phyloP scores from a whole-genome alignment of 2,888 invertebrate genomes.

The Orthosia cruda region DNA sequence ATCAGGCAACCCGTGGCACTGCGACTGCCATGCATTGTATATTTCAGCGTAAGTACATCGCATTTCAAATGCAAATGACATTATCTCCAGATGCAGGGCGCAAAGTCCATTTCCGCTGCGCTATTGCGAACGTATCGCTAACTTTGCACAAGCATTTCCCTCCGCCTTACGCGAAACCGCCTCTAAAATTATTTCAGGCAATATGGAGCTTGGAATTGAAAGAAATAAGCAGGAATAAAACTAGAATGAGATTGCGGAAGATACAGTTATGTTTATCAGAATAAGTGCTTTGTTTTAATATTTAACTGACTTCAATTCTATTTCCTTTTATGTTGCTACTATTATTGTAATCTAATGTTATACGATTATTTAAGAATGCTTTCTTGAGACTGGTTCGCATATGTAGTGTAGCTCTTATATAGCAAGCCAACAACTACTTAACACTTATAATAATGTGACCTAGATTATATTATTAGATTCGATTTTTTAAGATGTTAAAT shows the following conservation, averaged over 20 bases:
- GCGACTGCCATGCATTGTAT: constrained; percentile 95
- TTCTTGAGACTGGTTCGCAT: background rate
- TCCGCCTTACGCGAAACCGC: constrained; percentile 33
- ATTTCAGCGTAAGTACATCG: constrained; percentile 92
- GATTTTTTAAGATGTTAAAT: background rate
- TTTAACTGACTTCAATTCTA: background rate
- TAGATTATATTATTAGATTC: background rate
- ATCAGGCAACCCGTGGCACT: constrained; percentile 96
- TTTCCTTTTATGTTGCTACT: constrained; percentile 2
- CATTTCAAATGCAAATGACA: constrained; percentile 57
- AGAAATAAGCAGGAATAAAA: constrained; percentile 36
- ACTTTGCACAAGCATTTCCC: constrained; percentile 42
- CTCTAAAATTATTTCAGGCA: constrained; percentile 46
- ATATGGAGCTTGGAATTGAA: constrained; percentile 53
- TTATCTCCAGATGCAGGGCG: constrained; percentile 59
- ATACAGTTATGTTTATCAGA: constrained; percentile 1
- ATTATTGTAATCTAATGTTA: constrained; percentile 17
- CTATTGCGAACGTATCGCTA: constrained; percentile 46
- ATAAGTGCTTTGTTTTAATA: constrained; percentile 19
- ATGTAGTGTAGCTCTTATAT: background rate
- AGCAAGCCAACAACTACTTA: background rate
- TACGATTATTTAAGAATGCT: background rate
- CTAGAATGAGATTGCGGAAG: constrained; percentile 26
- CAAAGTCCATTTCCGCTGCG: constrained; percentile 51
- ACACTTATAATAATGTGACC: background rate